Conservation (phyloP, 2,113 vertebrate species). For the Montifringilla adamsi region DNA sequence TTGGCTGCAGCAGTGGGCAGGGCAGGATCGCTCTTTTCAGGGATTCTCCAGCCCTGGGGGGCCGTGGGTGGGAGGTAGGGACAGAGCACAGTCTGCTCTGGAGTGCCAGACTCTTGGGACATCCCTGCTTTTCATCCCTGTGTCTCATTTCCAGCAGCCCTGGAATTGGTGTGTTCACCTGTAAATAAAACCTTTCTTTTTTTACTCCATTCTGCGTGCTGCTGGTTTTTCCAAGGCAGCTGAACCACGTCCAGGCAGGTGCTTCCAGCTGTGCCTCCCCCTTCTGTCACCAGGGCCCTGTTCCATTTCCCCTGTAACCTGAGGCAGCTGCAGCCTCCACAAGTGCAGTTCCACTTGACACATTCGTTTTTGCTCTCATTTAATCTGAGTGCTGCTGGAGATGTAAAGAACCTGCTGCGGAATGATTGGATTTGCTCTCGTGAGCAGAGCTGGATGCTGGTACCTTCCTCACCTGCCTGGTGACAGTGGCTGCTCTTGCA, state of each 20-base stretch:
- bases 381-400: neutral
- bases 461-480: neutral
- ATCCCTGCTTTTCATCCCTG: neutral
- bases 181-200: neutral
- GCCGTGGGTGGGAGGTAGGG: accelerated
- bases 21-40: neutral
- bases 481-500: neutral
- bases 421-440: neutral
- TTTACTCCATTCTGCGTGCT: neutral
- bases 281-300: neutral
- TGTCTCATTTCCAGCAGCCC: neutral
- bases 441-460: neutral
- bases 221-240: neutral
- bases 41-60: accelerated
- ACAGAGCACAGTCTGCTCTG: neutral
- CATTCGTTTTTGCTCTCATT: neutral
- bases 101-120: neutral
- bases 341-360: neutral
- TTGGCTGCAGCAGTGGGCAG: neutral
- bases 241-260: neutral
- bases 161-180: neutral
- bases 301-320: neutral
- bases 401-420: neutral
- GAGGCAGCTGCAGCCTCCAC: neutral
- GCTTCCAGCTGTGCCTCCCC: neutral